Base-by-base conservation (phyloP, 1,140 invertebrate species). In the Hypothenemus hampei region DNA sequence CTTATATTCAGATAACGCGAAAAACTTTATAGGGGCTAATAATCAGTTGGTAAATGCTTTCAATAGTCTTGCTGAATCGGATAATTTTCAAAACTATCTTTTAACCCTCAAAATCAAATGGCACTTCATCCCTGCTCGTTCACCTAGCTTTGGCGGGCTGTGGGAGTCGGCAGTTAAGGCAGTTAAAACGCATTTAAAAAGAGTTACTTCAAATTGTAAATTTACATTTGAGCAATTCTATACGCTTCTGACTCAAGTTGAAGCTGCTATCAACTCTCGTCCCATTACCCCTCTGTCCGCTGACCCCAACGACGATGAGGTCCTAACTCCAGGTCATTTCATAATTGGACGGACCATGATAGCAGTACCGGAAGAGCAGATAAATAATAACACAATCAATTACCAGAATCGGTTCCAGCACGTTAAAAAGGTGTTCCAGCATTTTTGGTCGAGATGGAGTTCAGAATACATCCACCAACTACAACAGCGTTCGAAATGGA, bases 21-120 rank as follows among this genome's bases (percentile, higher is more conserved):
- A 16, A 2, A 72, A 69, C 57, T 72, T 72, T 54, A 50, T 67
- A 16, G 64, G 66, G 10, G 65, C 65, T 15, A 24, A 39, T 16
- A 24, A n/a, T n/a, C 2, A 29, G 7, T 47, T 47, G 8, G 22
- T 15, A 39, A 10, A 16, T 2, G 16, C 2, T 8, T n/a, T 39
- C 4, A 39, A 18, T 18, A 15, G 8, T 2, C 8, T 39, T 39
- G 11, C 18, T n/a, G 16, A 39, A 2, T 18, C n/a, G 1, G 6
- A 10, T 19, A 43, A 40, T 22, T 53, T 53, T 36, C 18, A 26
- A 13, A 20, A 33, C 5, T 37, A 31, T 33, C 23, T 35, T 5
- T 19, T 15, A 11, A 4, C 35, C 15, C 22, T 41, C 8, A 21
- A n/a, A 8, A 50, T 50, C 8, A 24, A 39, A 22, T 75, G 69